Percentiles rank a stretch among this genome's conserved stretches.
These are phyloP conservation scores for Pagetopsis macropterus DNA, from an alignment of 2,797 vertebrate species.

Conservation along the genomic window DNA sequence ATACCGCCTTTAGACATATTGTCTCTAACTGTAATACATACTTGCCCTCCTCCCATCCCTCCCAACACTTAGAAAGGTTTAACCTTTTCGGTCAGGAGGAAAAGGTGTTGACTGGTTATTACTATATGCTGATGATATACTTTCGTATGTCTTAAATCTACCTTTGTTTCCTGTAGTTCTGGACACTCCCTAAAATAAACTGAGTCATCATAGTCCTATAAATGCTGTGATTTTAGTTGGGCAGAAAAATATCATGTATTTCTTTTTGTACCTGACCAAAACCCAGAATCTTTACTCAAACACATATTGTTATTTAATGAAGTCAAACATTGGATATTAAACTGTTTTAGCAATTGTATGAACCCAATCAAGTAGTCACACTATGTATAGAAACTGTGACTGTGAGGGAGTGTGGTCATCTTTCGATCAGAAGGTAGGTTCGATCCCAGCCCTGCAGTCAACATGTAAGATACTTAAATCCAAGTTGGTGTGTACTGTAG, in stretches of 20 bases:
- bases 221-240: neutral
- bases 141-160: neutral
- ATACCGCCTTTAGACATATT: neutral
- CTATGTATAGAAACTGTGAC: neutral
- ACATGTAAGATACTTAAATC: too few species aligned
- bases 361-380: neutral
- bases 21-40: too few species aligned
- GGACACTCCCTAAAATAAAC: too few species aligned
- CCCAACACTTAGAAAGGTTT: neutral
- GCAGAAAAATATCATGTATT: neutral
- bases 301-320: neutral
- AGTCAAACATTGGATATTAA: neutral
- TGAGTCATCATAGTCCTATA: neutral
- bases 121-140: slow-evolving; percentile 11
- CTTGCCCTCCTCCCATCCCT: neutral
- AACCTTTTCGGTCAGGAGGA: neutral
- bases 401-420: too few species aligned
- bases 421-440: too few species aligned
- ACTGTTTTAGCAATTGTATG: neutral
- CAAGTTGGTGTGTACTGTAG: too few species aligned
- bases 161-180: neutral
- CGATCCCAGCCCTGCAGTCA: too few species aligned
- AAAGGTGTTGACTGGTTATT: neutral
- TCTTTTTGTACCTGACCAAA: neutral
- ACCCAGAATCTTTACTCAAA: neutral